Evolutionary conservation across 92 coral and sea anemone species (phyloP), one percentile per base, ranked within the genome.

Genomic region (Actinostola sp.): DNA sequence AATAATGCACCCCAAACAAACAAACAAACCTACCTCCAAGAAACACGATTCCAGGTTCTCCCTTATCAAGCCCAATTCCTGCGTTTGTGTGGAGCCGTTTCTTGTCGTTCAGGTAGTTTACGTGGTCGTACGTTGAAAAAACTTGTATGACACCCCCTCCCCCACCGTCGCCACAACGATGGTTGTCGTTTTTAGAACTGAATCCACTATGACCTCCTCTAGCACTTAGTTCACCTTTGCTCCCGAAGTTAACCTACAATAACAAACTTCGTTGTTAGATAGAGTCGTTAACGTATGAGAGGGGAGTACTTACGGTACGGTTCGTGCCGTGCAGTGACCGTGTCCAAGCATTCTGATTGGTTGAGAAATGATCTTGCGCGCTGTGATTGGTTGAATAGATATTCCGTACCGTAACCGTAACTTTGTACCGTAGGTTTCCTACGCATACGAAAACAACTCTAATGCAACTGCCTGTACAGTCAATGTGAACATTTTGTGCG

Each of bases 141-240:
- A 86, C 88, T 57, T 86, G 92, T 31, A 86, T 82, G 36, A 86
- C 92, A 13, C 92, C 92, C 34, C 92, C 92, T 31, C 92, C 92
- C 0, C 92, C 92, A 17, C 92, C 92, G 58, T 68, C 74, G 35
- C 87, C 86, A 30, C 87, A 87, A 64, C 81, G 74, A 49, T 41
- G n/a, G 29, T 35, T 41, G 64, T 71, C 49, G 52, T 70, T 82
- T 32, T 72, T 65, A 14, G 28, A 0, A 45, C 92, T 86, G 62
- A 31, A 82, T 5, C 92, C 92, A 8, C 87, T 76, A 49, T 65
- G 39, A 12, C 92, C 92, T 15, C 92, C 92, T 27, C 16, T 67
- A 2, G 84, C 92, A 50, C 53, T 59, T 30, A 86, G 61, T 3
- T 27, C 21, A 32, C 67, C 78, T 5, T 39, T 15, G 0, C 14